phyloP scores from a whole-genome alignment of 2,797 vertebrate genomes.

The Rhinoraja longicauda region DNA sequence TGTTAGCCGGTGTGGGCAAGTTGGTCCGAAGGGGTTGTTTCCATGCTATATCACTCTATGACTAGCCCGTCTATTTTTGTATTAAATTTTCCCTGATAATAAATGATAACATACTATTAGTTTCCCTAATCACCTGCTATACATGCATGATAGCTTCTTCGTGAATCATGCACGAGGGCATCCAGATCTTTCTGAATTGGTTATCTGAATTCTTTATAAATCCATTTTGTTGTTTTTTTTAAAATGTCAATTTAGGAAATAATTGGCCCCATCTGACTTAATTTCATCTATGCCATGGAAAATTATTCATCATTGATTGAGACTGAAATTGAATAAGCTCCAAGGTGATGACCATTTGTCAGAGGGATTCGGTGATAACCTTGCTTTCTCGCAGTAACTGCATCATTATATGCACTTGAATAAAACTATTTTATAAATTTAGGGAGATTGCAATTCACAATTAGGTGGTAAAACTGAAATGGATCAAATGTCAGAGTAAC shows the following conservation, averaged over 20 bases:
- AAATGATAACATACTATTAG: no score
- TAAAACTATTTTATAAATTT: neutral
- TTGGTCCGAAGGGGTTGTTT: no score
- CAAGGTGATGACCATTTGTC: neutral
- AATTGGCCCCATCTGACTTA: neutral
- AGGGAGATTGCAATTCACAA: neutral
- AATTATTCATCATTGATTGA: neutral
- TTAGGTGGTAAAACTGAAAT: neutral
- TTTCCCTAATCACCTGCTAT: no score
- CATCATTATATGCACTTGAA: neutral
- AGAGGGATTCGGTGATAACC: neutral
- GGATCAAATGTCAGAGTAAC: slow-evolving; percentile 25
- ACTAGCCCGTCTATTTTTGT: no score
- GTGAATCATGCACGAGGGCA: no score
- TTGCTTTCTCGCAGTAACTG: neutral
- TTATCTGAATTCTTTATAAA: no score
- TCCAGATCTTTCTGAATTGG: no score
- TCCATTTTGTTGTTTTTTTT: no score
- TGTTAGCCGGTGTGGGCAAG: no score
- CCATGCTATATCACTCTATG: no score
- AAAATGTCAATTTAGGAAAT: neutral
- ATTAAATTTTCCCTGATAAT: no score
- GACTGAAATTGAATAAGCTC: neutral
- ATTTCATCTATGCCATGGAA: neutral
- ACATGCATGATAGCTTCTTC: no score